Conservation (phyloP, 2,797 vertebrate genomes). For the Enteromius argenteus region DNA sequence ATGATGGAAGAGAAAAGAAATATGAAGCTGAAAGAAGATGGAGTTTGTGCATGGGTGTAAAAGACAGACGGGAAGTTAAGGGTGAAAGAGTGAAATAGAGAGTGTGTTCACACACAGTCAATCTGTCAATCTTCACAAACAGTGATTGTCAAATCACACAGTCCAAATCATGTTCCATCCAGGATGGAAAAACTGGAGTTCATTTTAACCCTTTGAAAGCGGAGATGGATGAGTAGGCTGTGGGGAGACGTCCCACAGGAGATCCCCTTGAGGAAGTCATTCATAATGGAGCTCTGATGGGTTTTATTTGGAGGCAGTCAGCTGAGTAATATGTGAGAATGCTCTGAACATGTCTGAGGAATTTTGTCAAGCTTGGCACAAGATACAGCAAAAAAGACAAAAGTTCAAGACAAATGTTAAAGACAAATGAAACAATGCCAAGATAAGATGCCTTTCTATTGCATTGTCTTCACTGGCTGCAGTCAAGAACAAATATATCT, state of each 20-base stretch:
- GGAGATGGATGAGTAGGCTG: constrained; percentile 51
- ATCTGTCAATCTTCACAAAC: constrained; percentile 11
- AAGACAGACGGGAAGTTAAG: constrained; percentile 14
- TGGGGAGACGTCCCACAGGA: not conserved
- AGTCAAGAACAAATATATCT: not conserved
- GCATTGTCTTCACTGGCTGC: not conserved
- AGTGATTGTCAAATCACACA: not conserved
- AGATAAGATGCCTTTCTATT: not conserved
- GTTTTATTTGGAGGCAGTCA: constrained; percentile 48
- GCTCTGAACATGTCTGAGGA: not conserved
- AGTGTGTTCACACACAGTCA: constrained; percentile 26
- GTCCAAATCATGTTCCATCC: constrained; percentile 15
- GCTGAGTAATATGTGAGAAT: constrained; percentile 38
- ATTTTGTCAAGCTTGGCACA: not conserved
- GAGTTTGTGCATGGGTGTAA: not conserved
- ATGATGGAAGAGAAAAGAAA: constrained; percentile 23
- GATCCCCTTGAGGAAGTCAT: constrained; percentile 21
- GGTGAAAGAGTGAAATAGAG: not conserved
- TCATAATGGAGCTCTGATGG: constrained; percentile 51
- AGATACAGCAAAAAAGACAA: not conserved
- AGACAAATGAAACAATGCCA: not conserved
- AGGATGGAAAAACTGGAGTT: constrained; percentile 31
- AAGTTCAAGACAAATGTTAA: not conserved
- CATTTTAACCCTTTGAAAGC: constrained; percentile 53
- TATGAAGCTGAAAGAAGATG: not conserved